These are phyloP conservation scores for Aspidiotus rigidus DNA, from an alignment of 2,888 invertebrate genomes.

Conservation along the genomic window DNA sequence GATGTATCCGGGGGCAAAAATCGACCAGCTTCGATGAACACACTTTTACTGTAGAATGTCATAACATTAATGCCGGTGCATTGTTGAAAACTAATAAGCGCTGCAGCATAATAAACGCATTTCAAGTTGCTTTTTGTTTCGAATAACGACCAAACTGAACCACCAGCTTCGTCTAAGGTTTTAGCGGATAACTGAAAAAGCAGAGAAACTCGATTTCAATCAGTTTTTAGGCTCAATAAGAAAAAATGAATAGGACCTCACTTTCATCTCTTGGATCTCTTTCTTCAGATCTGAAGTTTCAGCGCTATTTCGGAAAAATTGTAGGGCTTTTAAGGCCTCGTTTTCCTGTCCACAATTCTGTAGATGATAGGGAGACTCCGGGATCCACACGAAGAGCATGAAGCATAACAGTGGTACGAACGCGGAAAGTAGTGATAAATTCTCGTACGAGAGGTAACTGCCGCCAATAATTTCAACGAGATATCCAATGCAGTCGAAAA, in stretches of 20 bases:
- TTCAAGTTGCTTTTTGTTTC: conserved; percentile 20
- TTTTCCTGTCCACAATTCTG: conserved; percentile 34
- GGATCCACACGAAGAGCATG: conserved; percentile 35
- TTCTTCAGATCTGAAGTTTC: conserved; percentile 31
- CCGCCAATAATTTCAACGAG: conserved; percentile 62
- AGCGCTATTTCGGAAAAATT: conserved; percentile 35
- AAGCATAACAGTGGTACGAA: conserved; percentile 35
- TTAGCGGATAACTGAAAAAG: conserved; percentile 25
- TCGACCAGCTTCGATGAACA: conserved; percentile 60
- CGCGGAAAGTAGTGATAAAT: conserved; percentile 41
- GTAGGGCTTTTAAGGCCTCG: conserved; percentile 36
- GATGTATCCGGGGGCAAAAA: conserved; percentile 53
- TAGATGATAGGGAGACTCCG: conserved; percentile 38
- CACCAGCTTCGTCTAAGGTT: conserved; percentile 16
- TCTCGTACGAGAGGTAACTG: conserved; percentile 57
- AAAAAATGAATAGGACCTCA: conserved; percentile 11
- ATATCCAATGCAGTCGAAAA: conserved; percentile 61
- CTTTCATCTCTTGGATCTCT: conserved; percentile 37
- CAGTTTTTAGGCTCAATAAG: background rate
- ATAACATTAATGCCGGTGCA: conserved; percentile 72
- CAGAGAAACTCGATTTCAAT: background rate
- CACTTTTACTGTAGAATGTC: conserved; percentile 60
- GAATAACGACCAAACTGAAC: conserved; percentile 18
- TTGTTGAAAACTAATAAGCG: conserved; percentile 71
- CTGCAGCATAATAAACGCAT: conserved; percentile 33